A percentile compares a stretch with the other conserved stretches of the same genome.
Evolutionary conservation across 2,888 invertebrate species (phyloP).

Genomic region (Eupelmus urozonus): DNA sequence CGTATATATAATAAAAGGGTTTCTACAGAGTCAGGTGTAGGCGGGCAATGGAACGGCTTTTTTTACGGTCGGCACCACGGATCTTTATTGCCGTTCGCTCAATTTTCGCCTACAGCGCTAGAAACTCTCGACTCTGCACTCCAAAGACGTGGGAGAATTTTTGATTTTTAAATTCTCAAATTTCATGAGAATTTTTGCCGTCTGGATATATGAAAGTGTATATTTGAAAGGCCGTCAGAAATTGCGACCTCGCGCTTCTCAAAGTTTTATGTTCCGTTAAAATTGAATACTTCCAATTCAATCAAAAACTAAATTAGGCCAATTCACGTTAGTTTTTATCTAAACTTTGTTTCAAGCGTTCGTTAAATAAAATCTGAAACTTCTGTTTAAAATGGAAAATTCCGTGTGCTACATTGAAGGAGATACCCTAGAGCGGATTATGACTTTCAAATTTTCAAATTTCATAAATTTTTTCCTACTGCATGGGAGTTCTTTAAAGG

Average conservation of each 20-base stretch:
- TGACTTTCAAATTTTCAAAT: constrained; percentile 18
- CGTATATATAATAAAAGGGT: constrained; percentile 2
- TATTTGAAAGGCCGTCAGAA: background rate
- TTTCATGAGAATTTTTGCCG: background rate
- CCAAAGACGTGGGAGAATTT: constrained; percentile 8
- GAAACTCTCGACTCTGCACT: background rate
- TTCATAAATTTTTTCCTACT: background rate
- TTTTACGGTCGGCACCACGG: background rate
- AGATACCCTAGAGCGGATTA: too few species aligned
- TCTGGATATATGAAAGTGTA: too few species aligned
- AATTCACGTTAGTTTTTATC: background rate
- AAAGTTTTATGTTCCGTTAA: background rate
- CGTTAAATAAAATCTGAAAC: too few species aligned
- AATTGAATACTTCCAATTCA: constrained; percentile 9
- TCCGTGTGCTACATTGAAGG: too few species aligned
- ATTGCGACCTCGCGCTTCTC: background rate
- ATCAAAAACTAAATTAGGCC: constrained; percentile 5
- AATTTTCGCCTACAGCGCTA: background rate
- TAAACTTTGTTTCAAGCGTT: background rate
- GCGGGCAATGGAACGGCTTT: constrained; percentile 18
- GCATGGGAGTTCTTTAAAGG: background rate
- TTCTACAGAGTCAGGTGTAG: background rate
- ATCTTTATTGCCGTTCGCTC: constrained; percentile 26
- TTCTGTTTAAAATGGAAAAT: too few species aligned
- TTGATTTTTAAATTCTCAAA: constrained; percentile 36